A percentile compares a stretch with the other conserved stretches of the same genome.
These are phyloP conservation scores for Pseudoips prasinana DNA, from an alignment of 2,888 invertebrate genomes.

Conservation along the genomic window DNA sequence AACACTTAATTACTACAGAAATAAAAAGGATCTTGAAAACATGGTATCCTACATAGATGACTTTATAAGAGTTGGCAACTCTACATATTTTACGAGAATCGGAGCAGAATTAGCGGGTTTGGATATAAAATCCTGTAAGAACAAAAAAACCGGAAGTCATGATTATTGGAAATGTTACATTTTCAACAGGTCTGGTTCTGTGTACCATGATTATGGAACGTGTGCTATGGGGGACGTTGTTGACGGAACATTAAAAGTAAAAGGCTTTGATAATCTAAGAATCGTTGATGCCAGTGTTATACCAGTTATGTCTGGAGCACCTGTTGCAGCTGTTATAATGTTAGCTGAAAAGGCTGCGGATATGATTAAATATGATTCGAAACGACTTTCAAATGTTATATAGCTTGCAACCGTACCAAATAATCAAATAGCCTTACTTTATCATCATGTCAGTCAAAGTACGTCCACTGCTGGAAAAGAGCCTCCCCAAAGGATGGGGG, in stretches of 20 bases:
- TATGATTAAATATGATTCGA: slow-evolving; percentile 8
- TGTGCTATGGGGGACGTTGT: slow-evolving; percentile 89
- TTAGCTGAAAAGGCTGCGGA: slow-evolving; percentile 19
- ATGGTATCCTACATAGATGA: slow-evolving; percentile 24
- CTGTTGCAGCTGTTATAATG: slow-evolving; percentile 65
- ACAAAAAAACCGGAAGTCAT: slow-evolving; percentile 11
- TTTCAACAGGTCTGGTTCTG: slow-evolving; percentile 73
- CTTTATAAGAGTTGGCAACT: slow-evolving; percentile 22
- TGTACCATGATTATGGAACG: slow-evolving; percentile 86
- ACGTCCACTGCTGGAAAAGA: too few relatives aligned
- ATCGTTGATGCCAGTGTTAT: slow-evolving; percentile 49
- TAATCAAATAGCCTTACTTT: too few relatives aligned
- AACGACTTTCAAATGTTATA: too few relatives aligned
- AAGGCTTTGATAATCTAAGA: slow-evolving; percentile 25
- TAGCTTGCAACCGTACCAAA: too few relatives aligned
- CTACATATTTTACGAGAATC: slow-evolving; percentile 29
- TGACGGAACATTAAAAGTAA: slow-evolving; percentile 73
- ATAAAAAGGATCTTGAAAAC: slow-evolving; percentile 15
- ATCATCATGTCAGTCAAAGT: too few relatives aligned
- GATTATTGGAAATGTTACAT: slow-evolving; percentile 41
- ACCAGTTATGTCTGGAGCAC: slow-evolving; percentile 81
- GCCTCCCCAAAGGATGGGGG: too few relatives aligned
- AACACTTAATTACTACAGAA: slow-evolving; percentile 10
- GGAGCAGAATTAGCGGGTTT: slow-evolving; percentile 27
- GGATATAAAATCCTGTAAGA: slow-evolving; percentile 26